Conservation (phyloP, 2,888 invertebrate genomes). For the Brenthis hecate region DNA sequence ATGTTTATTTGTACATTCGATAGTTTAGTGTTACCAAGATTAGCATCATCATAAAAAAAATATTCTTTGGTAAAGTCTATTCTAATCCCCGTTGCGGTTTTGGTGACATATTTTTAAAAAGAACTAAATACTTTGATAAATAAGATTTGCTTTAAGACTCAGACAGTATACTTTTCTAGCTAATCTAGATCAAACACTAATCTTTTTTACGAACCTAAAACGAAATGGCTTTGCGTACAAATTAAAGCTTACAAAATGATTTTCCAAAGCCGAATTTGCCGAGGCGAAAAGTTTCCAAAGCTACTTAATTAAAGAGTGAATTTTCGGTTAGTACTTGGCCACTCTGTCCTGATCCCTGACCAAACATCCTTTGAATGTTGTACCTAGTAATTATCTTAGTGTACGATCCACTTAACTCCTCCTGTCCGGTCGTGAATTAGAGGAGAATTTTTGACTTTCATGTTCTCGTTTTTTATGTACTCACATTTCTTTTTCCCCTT, state of each 20-base stretch:
- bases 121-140: background rate
- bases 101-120: too few species aligned
- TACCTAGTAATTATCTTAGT: constrained; percentile 32
- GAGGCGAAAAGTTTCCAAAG: constrained; percentile 28
- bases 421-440: constrained; percentile 14
- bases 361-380: constrained; percentile 27
- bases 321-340: constrained; percentile 44
- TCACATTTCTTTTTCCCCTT: background rate
- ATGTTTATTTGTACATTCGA: too few species aligned
- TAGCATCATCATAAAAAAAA: too few species aligned
- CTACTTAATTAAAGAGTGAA: constrained; percentile 65
- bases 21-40: too few species aligned
- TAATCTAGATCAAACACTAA: constrained; percentile 1
- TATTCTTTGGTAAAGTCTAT: too few species aligned
- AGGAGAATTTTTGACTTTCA: constrained; percentile 17
- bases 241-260: constrained; percentile 23
- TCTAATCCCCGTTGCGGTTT: too few species aligned
- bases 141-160: background rate
- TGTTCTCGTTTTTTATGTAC: constrained; percentile 9
- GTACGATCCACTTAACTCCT: constrained; percentile 23
- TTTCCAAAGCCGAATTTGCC: constrained; percentile 22
- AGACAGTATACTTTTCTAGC: background rate
- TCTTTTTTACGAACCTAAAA: constrained; percentile 12
- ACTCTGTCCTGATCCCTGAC: constrained; percentile 10
- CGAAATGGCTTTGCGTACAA: background rate